Conservation (phyloP, 2,113 vertebrate species). For the Grus americana region DNA sequence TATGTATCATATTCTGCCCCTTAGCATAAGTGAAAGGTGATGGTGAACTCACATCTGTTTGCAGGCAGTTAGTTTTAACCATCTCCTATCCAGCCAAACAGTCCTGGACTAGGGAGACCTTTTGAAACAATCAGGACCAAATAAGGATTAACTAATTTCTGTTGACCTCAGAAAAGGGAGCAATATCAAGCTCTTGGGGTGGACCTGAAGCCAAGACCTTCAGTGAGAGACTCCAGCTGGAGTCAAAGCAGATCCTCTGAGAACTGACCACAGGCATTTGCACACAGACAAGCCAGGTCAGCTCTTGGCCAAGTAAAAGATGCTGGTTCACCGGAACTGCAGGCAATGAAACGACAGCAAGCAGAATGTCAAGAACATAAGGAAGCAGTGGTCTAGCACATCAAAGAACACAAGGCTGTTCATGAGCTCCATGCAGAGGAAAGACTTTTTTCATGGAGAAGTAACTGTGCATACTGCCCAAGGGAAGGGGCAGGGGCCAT, state of each 20-base stretch:
- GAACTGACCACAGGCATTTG: background rate
- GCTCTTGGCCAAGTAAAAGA: background rate
- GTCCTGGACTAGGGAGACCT: background rate
- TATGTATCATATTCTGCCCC: background rate
- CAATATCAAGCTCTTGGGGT: background rate
- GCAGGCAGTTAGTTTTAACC: background rate
- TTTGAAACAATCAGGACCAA: background rate
- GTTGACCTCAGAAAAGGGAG: background rate
- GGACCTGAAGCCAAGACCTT: background rate
- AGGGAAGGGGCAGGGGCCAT: background rate
- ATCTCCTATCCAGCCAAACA: background rate
- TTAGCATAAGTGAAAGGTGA: background rate
- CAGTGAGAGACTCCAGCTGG: background rate
- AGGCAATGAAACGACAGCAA: background rate
- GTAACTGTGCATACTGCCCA: background rate
- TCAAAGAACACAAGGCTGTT: background rate
- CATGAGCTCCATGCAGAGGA: background rate
- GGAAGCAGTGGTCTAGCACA: background rate
- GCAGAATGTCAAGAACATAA: background rate
- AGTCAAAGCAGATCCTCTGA: background rate
- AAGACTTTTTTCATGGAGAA: background rate
- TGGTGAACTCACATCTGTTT: background rate
- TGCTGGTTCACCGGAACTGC: background rate
- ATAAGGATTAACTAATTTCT: background rate
- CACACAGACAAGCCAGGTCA: background rate